Conservation (phyloP, 1,140 invertebrate species). For the Matsumurasca onukii region DNA sequence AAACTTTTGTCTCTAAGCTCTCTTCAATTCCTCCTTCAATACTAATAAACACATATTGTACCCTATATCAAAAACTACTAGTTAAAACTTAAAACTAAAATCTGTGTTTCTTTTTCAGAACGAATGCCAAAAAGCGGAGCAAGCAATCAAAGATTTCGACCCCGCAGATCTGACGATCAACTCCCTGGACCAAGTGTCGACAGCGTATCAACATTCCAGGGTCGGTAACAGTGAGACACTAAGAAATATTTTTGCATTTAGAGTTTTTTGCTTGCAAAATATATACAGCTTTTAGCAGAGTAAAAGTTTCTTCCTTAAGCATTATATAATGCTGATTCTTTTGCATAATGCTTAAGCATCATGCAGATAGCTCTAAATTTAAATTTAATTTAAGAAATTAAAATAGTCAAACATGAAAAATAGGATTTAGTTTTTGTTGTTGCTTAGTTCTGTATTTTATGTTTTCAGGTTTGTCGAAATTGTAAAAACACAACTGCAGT, state of each 20-base stretch:
- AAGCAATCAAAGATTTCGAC: slow-evolving; percentile 18
- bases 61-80: no score
- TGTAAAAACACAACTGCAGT: slow-evolving; percentile 4
- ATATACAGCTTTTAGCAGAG: no score
- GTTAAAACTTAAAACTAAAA: background rate
- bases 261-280: no score
- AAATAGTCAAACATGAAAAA: background rate
- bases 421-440: background rate
- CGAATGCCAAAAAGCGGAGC: slow-evolving; percentile 14
- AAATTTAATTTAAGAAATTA: background rate
- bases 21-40: no score
- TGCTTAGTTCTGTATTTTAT: background rate
- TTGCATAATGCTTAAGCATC: no score
- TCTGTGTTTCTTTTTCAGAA: background rate
- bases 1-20: no score
- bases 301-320: no score
- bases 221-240: background rate
- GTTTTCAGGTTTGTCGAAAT: slow-evolving; percentile 12
- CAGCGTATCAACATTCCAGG: slow-evolving; percentile 23
- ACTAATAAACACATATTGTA: no score
- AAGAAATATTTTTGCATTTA: no score
- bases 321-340: no score
- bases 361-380: no score
- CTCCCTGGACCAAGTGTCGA: background rate
- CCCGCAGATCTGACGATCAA: background rate